phyloP scores from a whole-genome alignment of 2,888 invertebrate species.

The Holacanthella duospinosa region DNA sequence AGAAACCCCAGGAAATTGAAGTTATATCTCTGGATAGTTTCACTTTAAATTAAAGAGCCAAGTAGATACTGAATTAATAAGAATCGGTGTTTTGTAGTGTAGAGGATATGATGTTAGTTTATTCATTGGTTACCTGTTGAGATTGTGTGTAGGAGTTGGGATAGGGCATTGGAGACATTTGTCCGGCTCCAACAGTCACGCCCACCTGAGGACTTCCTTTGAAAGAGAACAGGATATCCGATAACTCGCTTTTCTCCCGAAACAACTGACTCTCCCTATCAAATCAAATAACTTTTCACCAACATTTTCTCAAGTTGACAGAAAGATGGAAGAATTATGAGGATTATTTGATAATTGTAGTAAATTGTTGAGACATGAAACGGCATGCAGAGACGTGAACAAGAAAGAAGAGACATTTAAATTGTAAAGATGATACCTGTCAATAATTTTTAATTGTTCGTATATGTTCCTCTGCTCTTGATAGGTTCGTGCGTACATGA shows the following conservation, averaged over 20 bases:
- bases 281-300: conserved; percentile 2
- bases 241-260: conserved; percentile 51
- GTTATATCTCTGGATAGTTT: too few species aligned
- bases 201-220: conserved; percentile 50
- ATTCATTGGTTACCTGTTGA: conserved; percentile 26
- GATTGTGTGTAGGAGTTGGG: conserved; percentile 28
- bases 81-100: too few species aligned
- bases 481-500: conserved; percentile 1
- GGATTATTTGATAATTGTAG: too few species aligned
- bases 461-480: conserved; percentile 3
- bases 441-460: conserved; percentile 1
- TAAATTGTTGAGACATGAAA: too few species aligned
- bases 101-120: too few species aligned
- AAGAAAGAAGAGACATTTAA: too few species aligned
- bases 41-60: too few species aligned
- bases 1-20: too few species aligned
- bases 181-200: conserved; percentile 71
- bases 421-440: too few species aligned
- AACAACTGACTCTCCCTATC: conserved; percentile 31
- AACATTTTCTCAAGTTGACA: background rate
- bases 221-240: conserved; percentile 75
- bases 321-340: background rate
- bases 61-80: too few species aligned
- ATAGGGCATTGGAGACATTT: conserved; percentile 41
- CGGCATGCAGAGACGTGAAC: too few species aligned